Evolutionary conservation across 2,888 invertebrate genomes (phyloP).

Genomic region (Agelastica alni): DNA sequence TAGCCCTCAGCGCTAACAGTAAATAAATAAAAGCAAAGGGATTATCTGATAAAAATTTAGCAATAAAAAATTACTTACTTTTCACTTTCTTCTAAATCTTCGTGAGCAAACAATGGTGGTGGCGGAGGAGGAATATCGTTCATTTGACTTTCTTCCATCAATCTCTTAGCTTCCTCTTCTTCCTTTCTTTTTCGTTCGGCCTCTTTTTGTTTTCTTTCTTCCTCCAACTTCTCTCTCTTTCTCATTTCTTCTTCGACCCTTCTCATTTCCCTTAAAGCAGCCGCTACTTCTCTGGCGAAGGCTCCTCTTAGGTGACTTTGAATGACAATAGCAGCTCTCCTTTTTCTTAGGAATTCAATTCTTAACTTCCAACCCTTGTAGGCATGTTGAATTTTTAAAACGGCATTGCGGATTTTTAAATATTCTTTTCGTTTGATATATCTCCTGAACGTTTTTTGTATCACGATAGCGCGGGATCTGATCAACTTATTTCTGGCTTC

Average conservation of each 20-base stretch:
- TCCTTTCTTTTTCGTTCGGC: conserved; percentile 64
- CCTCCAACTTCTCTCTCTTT: conserved; percentile 74
- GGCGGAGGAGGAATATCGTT: conserved; percentile 51
- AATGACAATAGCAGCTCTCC: conserved; percentile 84
- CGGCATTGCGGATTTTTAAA: conserved; percentile 67
- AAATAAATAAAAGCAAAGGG: too few species aligned
- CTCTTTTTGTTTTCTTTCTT: conserved; percentile 67
- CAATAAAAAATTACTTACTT: conserved; percentile 55
- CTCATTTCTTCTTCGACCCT: conserved; percentile 85
- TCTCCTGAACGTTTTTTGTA: conserved; percentile 78
- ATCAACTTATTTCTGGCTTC: conserved; percentile 74
- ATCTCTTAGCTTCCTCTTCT: conserved; percentile 46
- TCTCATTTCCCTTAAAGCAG: conserved; percentile 84
- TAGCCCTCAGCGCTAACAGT: too few species aligned
- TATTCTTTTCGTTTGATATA: conserved; percentile 70
- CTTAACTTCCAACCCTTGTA: conserved; percentile 85
- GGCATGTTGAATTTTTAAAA: conserved; percentile 78
- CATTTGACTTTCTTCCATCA: conserved; percentile 38
- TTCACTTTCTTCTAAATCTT: conserved; percentile 67
- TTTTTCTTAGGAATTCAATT: conserved; percentile 76
- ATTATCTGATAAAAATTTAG: conserved; percentile 4
- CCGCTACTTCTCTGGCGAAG: conserved; percentile 87
- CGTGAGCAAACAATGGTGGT: conserved; percentile 58
- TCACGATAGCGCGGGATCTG: conserved; percentile 69
- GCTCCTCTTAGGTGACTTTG: conserved; percentile 86